These are phyloP conservation scores for Artemia franciscana DNA, from an alignment of 1,140 invertebrate species.

Conservation along the genomic window DNA sequence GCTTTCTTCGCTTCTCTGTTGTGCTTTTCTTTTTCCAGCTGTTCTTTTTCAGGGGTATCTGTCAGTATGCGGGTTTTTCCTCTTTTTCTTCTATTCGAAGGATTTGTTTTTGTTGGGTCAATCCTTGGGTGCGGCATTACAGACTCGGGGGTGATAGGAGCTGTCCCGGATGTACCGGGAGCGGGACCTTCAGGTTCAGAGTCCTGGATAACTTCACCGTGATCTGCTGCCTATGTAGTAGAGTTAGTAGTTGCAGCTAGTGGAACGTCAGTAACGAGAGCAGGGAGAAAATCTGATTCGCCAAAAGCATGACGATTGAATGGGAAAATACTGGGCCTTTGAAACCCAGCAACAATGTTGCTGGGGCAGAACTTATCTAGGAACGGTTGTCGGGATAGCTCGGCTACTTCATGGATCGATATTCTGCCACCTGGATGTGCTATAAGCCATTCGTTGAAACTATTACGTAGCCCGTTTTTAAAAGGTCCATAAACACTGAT, in stretches of 20 bases:
- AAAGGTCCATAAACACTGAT: constrained; percentile 16
- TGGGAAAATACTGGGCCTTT: constrained; percentile 12
- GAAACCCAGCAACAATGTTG: constrained; percentile 14
- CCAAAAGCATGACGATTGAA: constrained; percentile 12
- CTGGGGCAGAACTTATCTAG: not conserved
- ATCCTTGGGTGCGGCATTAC: not conserved
- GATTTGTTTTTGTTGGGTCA: not conserved
- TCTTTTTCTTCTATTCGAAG: not conserved
- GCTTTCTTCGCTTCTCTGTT: not conserved
- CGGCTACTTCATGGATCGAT: constrained; percentile 12
- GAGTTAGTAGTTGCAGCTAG: not conserved
- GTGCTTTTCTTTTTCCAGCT: not conserved
- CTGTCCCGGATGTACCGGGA: not conserved
- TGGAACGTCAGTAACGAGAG: constrained; percentile 10
- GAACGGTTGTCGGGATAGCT: constrained; percentile 10
- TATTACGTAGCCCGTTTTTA: constrained; percentile 18
- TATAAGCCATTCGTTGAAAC: constrained; percentile 12
- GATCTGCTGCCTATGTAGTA: not conserved
- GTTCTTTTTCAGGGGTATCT: not conserved
- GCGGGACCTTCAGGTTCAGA: not conserved
- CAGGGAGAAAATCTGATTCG: constrained; percentile 10
- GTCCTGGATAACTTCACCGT: not conserved
- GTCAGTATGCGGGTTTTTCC: not conserved
- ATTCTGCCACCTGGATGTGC: constrained; percentile 12
- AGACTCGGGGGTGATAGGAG: not conserved